Evolutionary conservation across 1,140 invertebrate species (phyloP).

Genomic region (Latrodectus geometricus): DNA sequence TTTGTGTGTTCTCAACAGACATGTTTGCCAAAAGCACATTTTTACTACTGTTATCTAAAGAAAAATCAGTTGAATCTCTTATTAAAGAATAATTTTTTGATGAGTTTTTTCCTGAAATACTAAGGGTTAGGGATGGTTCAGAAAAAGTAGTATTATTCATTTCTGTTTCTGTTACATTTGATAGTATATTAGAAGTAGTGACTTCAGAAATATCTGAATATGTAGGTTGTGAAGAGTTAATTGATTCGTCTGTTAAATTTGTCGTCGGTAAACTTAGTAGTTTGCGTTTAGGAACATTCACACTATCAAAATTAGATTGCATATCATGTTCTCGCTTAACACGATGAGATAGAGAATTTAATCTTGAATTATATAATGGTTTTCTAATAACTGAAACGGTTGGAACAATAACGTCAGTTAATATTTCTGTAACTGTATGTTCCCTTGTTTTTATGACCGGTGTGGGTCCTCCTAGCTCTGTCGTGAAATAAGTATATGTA

Average conservation of each 20-base stretch:
- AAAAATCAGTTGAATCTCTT: no score
- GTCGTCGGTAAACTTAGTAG: no score
- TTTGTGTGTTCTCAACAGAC: no score
- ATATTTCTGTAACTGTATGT: slow-evolving; percentile 52
- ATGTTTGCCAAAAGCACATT: no score
- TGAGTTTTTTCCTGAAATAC: no score
- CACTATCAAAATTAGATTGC: no score
- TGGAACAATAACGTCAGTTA: slow-evolving; percentile 54
- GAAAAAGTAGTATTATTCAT: background rate
- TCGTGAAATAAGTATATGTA: slow-evolving; percentile 92
- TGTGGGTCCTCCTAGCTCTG: slow-evolving; percentile 80
- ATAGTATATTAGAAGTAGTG: background rate
- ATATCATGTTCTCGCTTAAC: no score
- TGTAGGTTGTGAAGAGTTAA: background rate
- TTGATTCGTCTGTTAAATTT: no score
- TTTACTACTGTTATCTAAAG: no score
- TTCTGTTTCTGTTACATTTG: slow-evolving; percentile 3
- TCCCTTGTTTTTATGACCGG: slow-evolving; percentile 70
- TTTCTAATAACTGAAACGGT: slow-evolving; percentile 23
- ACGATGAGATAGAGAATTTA: background rate
- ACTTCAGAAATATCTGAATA: background rate
- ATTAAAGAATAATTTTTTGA: no score
- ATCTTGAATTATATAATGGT: background rate
- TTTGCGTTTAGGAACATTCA: no score
- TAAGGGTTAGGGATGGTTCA: background rate